Evolutionary conservation across 2,888 invertebrate genomes (phyloP), one percentile per base, ranked within the genome.

Genomic region (Agrochola circellaris): DNA sequence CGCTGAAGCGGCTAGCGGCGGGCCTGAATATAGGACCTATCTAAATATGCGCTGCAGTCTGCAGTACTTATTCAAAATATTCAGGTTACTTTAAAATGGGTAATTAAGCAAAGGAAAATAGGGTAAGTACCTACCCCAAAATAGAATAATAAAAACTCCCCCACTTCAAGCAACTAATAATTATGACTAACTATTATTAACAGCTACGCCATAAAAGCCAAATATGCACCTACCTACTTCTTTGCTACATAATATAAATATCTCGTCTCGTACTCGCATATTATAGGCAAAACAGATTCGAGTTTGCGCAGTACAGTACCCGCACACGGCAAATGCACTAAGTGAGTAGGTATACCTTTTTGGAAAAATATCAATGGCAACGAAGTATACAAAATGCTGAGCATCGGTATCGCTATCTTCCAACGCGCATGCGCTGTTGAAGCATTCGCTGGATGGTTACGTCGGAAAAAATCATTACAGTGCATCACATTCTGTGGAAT

Each of bases 391-490:
- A 89, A 34, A 34, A 92, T 89, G 81, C 89, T 87, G 87, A 72
- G 77, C 79, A 82, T 75, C 69, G 72, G 81, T 77, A 86, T 86
- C 68, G 82, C 84, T 87, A 86, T 87, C 82, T 74, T 74, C 67
- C 85, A 89, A 84, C 92, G 93, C 95, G 95, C 95, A 94, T 95
- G 95, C 95, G 94, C 90, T 79, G 79, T 91, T 86, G 75, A 82
- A 83, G 42, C 34, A 75, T 54, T 74, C 85, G 79, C 86, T 88
- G 81, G 82, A 89, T 88, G 88, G 82, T 84, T 88, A 75, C 56
- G 66, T 71, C 85, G 87, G 84, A 89, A 93, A 94, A 94, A 95
- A 95, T 93, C 94, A 92, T 93, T 95, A 94, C 90, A 87, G 78
- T 89, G 80, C 84, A 84, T 84, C 67, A 70, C 51, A 87, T 85